Evolutionary conservation across 92 coral and sea anemone species (phyloP).

Genomic region (Siderastrea siderea): DNA sequence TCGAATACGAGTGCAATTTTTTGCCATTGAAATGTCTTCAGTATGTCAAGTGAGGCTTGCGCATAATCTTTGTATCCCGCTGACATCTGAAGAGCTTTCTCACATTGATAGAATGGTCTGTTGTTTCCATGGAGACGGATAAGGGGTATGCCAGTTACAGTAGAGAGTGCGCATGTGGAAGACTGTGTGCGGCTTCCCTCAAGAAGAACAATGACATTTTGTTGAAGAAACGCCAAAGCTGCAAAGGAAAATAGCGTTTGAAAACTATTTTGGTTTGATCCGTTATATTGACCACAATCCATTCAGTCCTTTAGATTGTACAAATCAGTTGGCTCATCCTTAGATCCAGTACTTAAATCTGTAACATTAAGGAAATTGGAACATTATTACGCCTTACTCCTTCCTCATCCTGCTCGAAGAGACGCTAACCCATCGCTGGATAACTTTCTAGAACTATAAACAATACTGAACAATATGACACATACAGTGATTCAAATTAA

Average conservation of each 20-base stretch:
- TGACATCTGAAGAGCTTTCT: constrained; percentile 50
- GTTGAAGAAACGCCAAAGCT: constrained; percentile 40
- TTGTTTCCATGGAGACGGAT: constrained; percentile 37
- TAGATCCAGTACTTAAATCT: no score
- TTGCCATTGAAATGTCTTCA: constrained; percentile 7
- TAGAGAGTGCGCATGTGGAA: constrained; percentile 51
- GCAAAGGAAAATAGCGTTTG: not conserved
- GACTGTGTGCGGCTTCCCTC: constrained; percentile 31
- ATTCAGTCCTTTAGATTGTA: no score
- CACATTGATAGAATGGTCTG: constrained; percentile 14
- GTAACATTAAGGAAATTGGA: no score
- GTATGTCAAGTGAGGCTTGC: constrained; percentile 46
- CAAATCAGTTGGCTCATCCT: not conserved
- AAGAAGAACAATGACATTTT: constrained; percentile 50
- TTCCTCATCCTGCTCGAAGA: no score
- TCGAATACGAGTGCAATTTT: constrained; percentile 1
- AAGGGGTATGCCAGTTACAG: constrained; percentile 54
- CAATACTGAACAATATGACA: no score
- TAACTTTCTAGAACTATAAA: no score
- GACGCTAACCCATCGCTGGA: no score
- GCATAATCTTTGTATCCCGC: constrained; percentile 42
- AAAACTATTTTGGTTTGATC: not conserved
- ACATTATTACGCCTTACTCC: no score
- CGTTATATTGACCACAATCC: no score
- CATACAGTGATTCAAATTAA: no score